These are phyloP conservation scores for Caerostris extrusa DNA, from an alignment of 1,140 invertebrate genomes.

Conservation along the genomic window DNA sequence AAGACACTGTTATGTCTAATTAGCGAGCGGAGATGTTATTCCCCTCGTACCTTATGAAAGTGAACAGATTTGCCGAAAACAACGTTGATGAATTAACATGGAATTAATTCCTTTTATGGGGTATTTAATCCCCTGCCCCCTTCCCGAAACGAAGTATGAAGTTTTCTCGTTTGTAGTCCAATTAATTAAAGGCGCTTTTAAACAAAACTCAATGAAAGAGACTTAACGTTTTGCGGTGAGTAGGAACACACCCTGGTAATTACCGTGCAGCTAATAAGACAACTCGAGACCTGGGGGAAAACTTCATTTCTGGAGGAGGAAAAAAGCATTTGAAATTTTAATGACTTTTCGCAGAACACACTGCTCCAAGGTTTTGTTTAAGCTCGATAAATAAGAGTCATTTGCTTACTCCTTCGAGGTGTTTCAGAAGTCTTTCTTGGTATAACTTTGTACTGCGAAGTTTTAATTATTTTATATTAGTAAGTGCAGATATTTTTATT, in stretches of 20 bases:
- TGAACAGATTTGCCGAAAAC: constrained; percentile 41
- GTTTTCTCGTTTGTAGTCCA: constrained; percentile 51
- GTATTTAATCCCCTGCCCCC: constrained; percentile 22
- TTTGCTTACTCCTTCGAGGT: not conserved
- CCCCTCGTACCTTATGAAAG: not conserved
- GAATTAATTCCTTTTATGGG: constrained; percentile 60
- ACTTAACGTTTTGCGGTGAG: not conserved
- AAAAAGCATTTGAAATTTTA: constrained; percentile 32
- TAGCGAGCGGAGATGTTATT: constrained; percentile 12
- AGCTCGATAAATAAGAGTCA: constrained; percentile 12
- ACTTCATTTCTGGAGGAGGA: not conserved
- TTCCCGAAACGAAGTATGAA: not conserved
- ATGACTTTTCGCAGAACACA: not conserved
- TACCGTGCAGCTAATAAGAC: constrained; percentile 16
- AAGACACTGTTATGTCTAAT: constrained; percentile 33
- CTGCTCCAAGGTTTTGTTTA: not conserved
- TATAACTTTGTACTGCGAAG: no score
- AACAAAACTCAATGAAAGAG: constrained; percentile 6
- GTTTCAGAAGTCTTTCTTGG: not conserved
- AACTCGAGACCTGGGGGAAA: not conserved
- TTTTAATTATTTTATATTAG: no score
- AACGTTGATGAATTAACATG: constrained; percentile 63
- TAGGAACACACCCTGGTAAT: not conserved
- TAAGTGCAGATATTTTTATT: no score
- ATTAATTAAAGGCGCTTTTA: constrained; percentile 52